Evolutionary conservation across 2,797 vertebrate species (phyloP), one percentile per base, ranked within the genome.

Genomic region (Eulemur mongoz): DNA sequence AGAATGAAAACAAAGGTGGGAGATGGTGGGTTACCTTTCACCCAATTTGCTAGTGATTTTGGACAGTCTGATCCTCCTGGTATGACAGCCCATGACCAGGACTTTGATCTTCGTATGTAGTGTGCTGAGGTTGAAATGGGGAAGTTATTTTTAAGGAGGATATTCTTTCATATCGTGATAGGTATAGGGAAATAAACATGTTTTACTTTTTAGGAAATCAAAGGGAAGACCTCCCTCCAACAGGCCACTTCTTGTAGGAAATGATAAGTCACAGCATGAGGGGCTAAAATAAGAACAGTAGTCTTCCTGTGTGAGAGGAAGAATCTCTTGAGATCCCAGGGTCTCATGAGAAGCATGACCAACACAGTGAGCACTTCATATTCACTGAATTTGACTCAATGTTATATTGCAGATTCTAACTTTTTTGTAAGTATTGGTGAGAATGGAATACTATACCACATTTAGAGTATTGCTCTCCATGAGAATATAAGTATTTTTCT

Each of bases 121-220:
- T 89, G 40, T 12, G 27, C 57, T 72, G 59, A 93, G 27, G 13
- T 50, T 48, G 38, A 95, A 94, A 94, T 57, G 32, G 14, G 14
- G n/a, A 93, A 91, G 85, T 52, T 40, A 63, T 32, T 78, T 90
- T 84, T 61, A 13, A 85, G n/a, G 3, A 85, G 17, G 57, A 80
- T 81, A 30, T 73, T 81, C 76, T 78, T 94, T 83, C 57, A 78
- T 10, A 61, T 85, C 80, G 32, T 81, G 27, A 89, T 88, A 84
- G 1, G 4, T 57, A 89, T 57, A 82, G 65, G 89, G 35, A 73
- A 83, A 93, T 54, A 88, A 94, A 95, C n/a, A 54, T 5, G 23
- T 61, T 93, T 86, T 79, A 80, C 48, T 52, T 93, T 57, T 79
- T 15, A 65, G 85, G 76, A 95, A 94, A 76, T 22, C 69, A 86